Evolutionary conservation across 1,140 invertebrate species (phyloP).

Genomic region (Theocolax elegans): DNA sequence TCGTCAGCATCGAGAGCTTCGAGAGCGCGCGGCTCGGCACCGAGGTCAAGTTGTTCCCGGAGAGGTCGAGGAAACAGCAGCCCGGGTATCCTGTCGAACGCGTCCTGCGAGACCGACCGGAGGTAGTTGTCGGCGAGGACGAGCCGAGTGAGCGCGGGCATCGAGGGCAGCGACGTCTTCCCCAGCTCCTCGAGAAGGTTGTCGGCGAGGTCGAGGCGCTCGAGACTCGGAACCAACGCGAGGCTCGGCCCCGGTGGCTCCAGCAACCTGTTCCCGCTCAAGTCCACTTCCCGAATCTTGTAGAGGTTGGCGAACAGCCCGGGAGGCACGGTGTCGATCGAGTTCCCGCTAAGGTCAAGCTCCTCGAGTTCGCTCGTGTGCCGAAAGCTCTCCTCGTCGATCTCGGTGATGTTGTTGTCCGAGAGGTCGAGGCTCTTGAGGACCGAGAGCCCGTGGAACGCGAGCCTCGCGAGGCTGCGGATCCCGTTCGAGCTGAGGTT

Average conservation of each 20-base stretch:
- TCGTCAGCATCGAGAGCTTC: conserved; percentile 78
- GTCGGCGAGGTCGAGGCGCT: conserved; percentile 76
- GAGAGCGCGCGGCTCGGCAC: conserved; percentile 81
- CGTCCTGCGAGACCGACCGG: conserved; percentile 73
- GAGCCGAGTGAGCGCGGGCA: conserved; percentile 74
- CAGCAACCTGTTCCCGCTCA: conserved; percentile 82
- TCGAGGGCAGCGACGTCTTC: conserved; percentile 74
- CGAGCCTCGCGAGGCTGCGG: conserved; percentile 76
- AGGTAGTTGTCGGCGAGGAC: conserved; percentile 80
- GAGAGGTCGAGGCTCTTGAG: conserved; percentile 78
- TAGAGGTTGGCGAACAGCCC: conserved; percentile 78
- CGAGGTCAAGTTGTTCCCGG: conserved; percentile 82
- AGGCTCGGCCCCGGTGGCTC: conserved; percentile 79
- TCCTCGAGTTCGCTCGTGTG: conserved; percentile 77
- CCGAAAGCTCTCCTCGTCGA: conserved; percentile 78
- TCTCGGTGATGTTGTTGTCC: conserved; percentile 79
- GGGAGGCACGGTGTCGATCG: conserved; percentile 75
- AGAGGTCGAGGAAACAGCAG: conserved; percentile 79
- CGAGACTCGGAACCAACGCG: conserved; percentile 72
- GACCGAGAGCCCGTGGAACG: conserved; percentile 78
- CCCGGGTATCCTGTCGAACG: conserved; percentile 76
- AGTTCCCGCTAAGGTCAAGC: conserved; percentile 82
- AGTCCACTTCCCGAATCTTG: conserved; percentile 74
- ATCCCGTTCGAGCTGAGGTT: conserved; percentile 83
- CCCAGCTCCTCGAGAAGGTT: conserved; percentile 78